phyloP scores from a whole-genome alignment of 1,140 invertebrate species.

The Apis dorsata region DNA sequence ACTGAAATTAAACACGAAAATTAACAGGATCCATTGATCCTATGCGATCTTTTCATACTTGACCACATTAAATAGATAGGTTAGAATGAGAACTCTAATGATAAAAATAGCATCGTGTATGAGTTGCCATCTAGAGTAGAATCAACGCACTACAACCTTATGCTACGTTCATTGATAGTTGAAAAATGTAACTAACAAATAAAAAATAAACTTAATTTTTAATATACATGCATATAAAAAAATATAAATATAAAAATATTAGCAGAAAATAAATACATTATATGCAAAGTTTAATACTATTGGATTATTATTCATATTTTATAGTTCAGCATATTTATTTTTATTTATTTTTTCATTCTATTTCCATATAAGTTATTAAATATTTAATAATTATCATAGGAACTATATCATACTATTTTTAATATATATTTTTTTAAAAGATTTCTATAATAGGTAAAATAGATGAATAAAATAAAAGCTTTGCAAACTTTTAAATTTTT shows the following conservation, averaged over 20 bases:
- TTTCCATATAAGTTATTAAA: neutral
- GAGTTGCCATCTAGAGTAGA: neutral
- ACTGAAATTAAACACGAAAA: slow-evolving; percentile 17
- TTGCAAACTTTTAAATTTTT: neutral
- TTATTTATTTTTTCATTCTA: too few relatives aligned
- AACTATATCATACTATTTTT: neutral
- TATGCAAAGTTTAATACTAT: too few relatives aligned
- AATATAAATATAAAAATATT: neutral
- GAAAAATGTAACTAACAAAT: neutral
- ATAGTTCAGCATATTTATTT: too few relatives aligned
- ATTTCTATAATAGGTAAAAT: neutral
- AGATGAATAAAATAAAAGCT: neutral
- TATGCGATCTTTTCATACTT: neutral
- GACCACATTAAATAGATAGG: slow-evolving; percentile 17
- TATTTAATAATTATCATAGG: neutral
- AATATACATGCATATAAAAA: neutral
- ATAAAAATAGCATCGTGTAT: neutral
- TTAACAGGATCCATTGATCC: slow-evolving; percentile 3
- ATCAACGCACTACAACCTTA: neutral
- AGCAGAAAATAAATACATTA: neutral
- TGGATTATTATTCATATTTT: too few relatives aligned
- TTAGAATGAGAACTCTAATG: slow-evolving; percentile 9
- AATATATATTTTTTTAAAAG: neutral
- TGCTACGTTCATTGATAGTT: neutral
- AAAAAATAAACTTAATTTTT: neutral